Evolutionary conservation across 2,888 invertebrate species (phyloP), one percentile per base, ranked within the genome.

Genomic region (Anthophora plumipes): DNA sequence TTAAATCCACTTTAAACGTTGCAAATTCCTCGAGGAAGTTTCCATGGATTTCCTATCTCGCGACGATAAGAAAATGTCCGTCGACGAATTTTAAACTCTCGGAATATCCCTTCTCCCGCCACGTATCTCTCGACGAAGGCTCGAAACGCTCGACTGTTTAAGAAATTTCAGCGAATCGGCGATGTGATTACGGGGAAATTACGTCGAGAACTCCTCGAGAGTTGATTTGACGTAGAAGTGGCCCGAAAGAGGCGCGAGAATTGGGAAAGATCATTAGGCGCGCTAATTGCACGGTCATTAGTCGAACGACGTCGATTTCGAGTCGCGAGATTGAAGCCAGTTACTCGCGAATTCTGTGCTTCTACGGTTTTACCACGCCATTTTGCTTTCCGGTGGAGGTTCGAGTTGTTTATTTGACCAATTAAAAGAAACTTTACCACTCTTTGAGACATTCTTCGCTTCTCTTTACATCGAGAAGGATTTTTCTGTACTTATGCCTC

Each of bases 281-380:
- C 39, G n/a, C 60, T 74, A 81, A 78, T 74, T 68, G 69, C 70
- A 11, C 63, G 63, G 78, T 71, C 70, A 71, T 78, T 78, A 74
- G 22, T 48, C 31, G 22, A 69, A 71, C 57, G 73, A 57, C 66
- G 57, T 12, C 50, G 70, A 55, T n/a, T 70, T 37, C 7, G 55
- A 59, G 8, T 7, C 22, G 11, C n/a, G n/a, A 11, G 41, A 66
- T n/a, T 20, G 64, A 37, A 52, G 20, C 50, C 12, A 59, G 46
- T 66, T 64, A n/a, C 31, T 31, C 31, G 4, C 31, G 31, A 31
- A 31, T 31, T 3, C 31, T 4, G 31, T 31, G 31, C 31, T 4
- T 31, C 2, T 31, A 31, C 31, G 31, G 31, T 31, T 31, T 31
- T 4, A 31, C 31, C 2, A 3, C 31, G 31, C 31, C 31, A 4